Percentiles rank a stretch among this genome's conserved stretches.
These are phyloP conservation scores for Drosophila mettleri DNA, from an alignment of 2,888 invertebrate genomes.

Conservation along the genomic window DNA sequence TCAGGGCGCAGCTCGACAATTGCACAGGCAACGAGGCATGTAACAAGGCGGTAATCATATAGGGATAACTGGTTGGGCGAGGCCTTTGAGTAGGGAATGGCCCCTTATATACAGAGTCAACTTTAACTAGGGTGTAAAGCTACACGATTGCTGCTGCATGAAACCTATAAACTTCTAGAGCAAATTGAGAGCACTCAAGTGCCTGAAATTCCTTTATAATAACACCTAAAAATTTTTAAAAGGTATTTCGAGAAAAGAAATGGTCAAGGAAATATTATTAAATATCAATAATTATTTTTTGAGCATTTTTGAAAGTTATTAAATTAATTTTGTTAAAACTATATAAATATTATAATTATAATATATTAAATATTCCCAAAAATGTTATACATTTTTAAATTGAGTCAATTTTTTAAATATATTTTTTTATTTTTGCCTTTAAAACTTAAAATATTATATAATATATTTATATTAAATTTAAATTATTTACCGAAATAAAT, in stretches of 20 bases:
- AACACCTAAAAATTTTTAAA: neutral
- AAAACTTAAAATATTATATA: too few species aligned
- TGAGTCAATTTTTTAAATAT: too few species aligned
- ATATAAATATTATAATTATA: too few species aligned
- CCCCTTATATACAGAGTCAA: neutral
- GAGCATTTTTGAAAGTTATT: too few species aligned
- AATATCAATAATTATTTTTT: neutral
- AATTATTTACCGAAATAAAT: too few species aligned
- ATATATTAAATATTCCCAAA: too few species aligned
- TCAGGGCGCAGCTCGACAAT: conserved; percentile 54
- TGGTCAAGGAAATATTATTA: neutral
- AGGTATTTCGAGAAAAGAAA: neutral
- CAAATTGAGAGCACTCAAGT: neutral
- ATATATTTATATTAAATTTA: too few species aligned
- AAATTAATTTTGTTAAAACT: too few species aligned
- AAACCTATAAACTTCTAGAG: neutral
- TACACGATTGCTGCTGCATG: neutral
- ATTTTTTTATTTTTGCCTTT: too few species aligned
- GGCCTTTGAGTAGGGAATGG: neutral
- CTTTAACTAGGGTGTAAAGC: neutral
- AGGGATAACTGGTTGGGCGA: conserved; percentile 19
- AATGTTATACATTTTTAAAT: too few species aligned
- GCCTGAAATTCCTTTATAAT: neutral
- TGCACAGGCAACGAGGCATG: conserved; percentile 68
- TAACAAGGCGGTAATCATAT: conserved; percentile 53